phyloP scores from a whole-genome alignment of 2,888 invertebrate species.

The Erannis defoliaria region DNA sequence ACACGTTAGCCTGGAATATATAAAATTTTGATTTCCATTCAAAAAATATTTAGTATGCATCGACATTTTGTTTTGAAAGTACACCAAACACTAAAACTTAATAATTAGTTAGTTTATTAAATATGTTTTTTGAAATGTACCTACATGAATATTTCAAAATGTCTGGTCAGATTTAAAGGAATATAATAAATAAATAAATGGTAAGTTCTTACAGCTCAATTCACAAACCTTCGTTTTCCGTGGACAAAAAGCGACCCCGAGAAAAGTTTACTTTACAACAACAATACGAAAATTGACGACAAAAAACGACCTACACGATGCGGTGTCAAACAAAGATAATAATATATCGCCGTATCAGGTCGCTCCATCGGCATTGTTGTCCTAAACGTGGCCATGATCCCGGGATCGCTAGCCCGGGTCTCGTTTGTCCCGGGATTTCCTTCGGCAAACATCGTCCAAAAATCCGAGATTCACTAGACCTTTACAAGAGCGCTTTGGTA shows the following conservation, averaged over 20 bases:
- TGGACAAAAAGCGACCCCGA: slow-evolving; percentile 35
- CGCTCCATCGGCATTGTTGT: slow-evolving; percentile 77
- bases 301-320: slow-evolving; percentile 81
- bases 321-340: slow-evolving; percentile 82
- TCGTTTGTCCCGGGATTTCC: slow-evolving; percentile 84
- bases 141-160: no score
- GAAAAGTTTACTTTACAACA: slow-evolving; percentile 69
- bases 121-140: no score
- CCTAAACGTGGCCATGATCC: slow-evolving; percentile 77
- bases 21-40: no score
- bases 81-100: no score
- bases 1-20: no score
- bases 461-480: slow-evolving; percentile 82
- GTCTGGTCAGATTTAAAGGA: no score
- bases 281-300: slow-evolving; percentile 77
- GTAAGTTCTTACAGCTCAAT: slow-evolving; percentile 40
- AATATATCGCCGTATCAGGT: slow-evolving; percentile 79
- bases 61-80: no score
- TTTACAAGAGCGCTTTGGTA: slow-evolving; percentile 79
- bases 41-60: no score
- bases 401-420: slow-evolving; percentile 66
- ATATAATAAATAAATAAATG: no score
- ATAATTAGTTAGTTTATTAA: no score
- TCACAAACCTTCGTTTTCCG: slow-evolving; percentile 46
- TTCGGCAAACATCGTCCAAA: slow-evolving; percentile 81